Conservation (phyloP, 2,797 vertebrate species). For the Ataeniobius toweri region DNA sequence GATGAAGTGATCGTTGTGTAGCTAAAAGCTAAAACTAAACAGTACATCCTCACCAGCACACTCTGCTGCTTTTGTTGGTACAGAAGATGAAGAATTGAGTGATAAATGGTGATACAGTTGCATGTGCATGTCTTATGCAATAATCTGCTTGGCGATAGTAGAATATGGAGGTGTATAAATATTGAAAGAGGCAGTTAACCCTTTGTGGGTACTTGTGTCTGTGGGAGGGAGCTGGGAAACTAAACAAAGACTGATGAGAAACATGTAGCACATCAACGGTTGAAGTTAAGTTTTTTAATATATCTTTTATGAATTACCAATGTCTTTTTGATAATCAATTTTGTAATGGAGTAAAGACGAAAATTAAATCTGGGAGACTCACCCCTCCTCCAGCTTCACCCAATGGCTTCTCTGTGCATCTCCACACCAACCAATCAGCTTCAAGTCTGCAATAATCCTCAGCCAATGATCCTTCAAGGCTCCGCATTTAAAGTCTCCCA, state of each 20-base stretch:
- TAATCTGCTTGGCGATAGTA: constrained; percentile 16
- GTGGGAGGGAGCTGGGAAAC: background rate
- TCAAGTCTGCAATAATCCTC: no score
- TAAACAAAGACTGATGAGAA: background rate
- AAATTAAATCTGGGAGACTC: no score
- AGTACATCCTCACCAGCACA: constrained; percentile 11
- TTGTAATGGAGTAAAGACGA: background rate
- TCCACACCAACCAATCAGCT: no score
- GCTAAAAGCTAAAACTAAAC: constrained; percentile 1
- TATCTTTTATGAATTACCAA: background rate
- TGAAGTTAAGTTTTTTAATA: background rate
- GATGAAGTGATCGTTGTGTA: constrained; percentile 1
- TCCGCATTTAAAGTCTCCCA: no score
- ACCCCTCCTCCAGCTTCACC: no score
- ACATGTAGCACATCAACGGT: background rate
- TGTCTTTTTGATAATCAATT: constrained; percentile 3
- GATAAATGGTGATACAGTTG: constrained; percentile 22
- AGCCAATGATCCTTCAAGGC: no score
- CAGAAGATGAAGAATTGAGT: constrained; percentile 14
- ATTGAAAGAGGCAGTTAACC: constrained; percentile 10
- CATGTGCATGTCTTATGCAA: constrained; percentile 25
- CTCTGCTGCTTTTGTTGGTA: constrained; percentile 11
- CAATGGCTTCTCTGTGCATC: no score
- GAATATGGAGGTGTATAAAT: constrained; percentile 14
- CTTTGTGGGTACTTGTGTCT: constrained; percentile 3